phyloP scores from a whole-genome alignment of 2,797 vertebrate species.

The Cossypha dichroa region DNA sequence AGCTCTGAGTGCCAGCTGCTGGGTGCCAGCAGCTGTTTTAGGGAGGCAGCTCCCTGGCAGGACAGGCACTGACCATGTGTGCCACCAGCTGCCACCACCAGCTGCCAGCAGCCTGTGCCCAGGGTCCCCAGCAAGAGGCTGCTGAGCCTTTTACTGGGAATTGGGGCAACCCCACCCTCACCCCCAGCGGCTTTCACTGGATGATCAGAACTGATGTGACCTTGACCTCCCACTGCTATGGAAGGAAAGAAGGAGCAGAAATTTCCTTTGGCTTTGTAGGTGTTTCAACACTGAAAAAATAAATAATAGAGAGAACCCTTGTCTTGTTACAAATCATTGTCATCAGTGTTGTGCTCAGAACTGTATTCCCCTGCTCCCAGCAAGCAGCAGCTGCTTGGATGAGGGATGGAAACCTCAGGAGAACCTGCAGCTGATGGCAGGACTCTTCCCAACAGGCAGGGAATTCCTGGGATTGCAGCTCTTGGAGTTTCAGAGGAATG shows the following conservation, averaged over 20 bases:
- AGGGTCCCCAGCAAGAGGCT: neutral
- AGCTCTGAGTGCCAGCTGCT: neutral
- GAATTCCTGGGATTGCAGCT: neutral
- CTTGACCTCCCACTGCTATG: neutral
- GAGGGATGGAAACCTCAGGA: neutral
- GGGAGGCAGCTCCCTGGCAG: neutral
- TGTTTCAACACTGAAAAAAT: neutral
- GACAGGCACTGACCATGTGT: fast-evolving
- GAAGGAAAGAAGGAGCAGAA: neutral
- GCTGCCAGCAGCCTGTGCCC: neutral
- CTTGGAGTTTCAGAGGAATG: neutral
- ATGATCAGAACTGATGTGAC: neutral
- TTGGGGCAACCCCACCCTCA: fast-evolving
- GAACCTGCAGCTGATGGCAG: neutral
- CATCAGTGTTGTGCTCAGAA: neutral
- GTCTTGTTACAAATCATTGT: neutral
- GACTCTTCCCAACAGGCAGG: neutral
- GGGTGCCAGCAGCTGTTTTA: neutral
- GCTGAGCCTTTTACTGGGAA: neutral
- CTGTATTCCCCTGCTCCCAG: neutral
- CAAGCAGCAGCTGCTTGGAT: neutral
- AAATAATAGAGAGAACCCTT: neutral
- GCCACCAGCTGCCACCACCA: neutral
- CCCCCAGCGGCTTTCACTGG: neutral
- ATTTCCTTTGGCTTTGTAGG: neutral